phyloP scores from a whole-genome alignment of 2,113 vertebrate species.

The Lates calcarifer region DNA sequence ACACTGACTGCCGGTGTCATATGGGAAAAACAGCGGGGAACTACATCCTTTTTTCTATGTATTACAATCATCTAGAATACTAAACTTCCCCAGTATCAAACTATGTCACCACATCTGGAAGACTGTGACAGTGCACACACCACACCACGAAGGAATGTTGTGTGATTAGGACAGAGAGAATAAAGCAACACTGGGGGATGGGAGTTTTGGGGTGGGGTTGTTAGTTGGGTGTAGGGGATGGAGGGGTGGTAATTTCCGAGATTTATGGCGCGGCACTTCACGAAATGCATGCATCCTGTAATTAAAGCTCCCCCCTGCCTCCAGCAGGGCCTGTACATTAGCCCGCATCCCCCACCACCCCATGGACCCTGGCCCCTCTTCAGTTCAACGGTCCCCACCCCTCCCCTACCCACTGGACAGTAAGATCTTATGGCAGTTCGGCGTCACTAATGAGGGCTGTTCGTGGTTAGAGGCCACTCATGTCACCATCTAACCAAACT shows the following conservation, averaged over 20 bases:
- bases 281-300: conserved; percentile 87
- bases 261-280: conserved; percentile 84
- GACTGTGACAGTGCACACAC: conserved; percentile 21
- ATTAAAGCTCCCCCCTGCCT: conserved; percentile 82
- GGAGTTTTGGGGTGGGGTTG: conserved; percentile 22
- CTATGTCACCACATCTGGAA: conserved; percentile 25
- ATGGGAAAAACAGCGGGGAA: background rate
- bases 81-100: background rate
- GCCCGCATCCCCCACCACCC: conserved; percentile 56
- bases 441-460: conserved; percentile 79
- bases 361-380: conserved; percentile 36
- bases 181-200: conserved; percentile 60
- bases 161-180: conserved; percentile 65
- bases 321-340: conserved; percentile 76
- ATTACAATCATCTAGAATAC: background rate
- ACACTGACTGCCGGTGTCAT: background rate
- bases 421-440: conserved; percentile 75
- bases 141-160: conserved; percentile 61
- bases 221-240: no score
- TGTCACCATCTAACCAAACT: conserved; percentile 22
- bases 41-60: background rate
- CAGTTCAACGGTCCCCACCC: conserved; percentile 27
- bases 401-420: conserved; percentile 53
- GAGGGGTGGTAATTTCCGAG: conserved; percentile 76
- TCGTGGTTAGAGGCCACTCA: conserved; percentile 56